Conservation (phyloP, 1,140 invertebrate genomes). For the Lucilia sericata region DNA sequence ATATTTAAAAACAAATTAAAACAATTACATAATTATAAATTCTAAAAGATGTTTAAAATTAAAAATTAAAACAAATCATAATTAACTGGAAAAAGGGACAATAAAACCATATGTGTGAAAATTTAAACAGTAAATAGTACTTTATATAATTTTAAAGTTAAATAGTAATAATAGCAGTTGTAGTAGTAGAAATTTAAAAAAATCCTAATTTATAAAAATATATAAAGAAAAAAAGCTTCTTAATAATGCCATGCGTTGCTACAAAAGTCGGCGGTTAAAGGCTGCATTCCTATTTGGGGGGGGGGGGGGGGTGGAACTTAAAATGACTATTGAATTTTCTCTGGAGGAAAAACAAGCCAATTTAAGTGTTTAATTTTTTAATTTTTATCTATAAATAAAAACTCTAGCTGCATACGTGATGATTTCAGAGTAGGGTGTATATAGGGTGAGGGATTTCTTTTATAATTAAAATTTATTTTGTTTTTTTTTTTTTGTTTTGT, state of each 20-base stretch:
- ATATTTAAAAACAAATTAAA: neutral
- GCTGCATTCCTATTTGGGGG: neutral
- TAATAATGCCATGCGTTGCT: constrained; percentile 42
- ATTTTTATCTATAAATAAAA: constrained; percentile 12
- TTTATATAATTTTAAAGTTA: too few relatives aligned
- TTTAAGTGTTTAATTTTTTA: neutral
- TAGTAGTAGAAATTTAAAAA: neutral
- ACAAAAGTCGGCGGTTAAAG: constrained; percentile 25
- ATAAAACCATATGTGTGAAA: neutral
- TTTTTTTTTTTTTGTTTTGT: constrained; percentile 6
- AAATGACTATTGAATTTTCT: neutral
- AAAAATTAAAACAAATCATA: neutral
- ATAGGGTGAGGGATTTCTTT: neutral
- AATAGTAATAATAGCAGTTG: neutral
- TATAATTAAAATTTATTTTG: neutral
- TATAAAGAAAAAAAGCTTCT: constrained; percentile 27
- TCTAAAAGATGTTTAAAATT: neutral
- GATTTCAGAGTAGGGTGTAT: constrained; percentile 11
- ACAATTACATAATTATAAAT: neutral
- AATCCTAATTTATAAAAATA: constrained; percentile 3
- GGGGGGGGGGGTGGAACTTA: neutral
- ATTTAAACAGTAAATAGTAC: neutral
- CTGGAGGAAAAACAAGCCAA: neutral
- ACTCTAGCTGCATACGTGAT: constrained; percentile 36
- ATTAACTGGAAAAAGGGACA: neutral